Percentiles rank a stretch among this genome's conserved stretches.
Evolutionary conservation across 2,113 vertebrate genomes (phyloP).

Genomic region (Danio rerio): GRCz12tu NC_133188.1:27912501-27913000

Average conservation of each 20-base stretch:
- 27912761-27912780: background rate
- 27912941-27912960: conserved; percentile 26
- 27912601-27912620: conserved; percentile 40
- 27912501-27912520: conserved; percentile 6
- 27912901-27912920: conserved; percentile 13
- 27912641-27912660: conserved; percentile 45
- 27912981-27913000: background rate
- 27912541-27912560: conserved; percentile 21
- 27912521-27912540: conserved; percentile 13
- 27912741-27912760: background rate
- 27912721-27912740: background rate
- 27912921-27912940: conserved; percentile 27
- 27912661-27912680: conserved; percentile 26
- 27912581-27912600: conserved; percentile 16
- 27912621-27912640: conserved; percentile 46
- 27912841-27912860: background rate
- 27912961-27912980: conserved; percentile 5
- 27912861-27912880: conserved; percentile 9
- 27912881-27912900: conserved; percentile 18
- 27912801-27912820: background rate
- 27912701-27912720: conserved; percentile 23
- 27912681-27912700: background rate
- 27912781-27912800: background rate
- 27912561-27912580: conserved; percentile 47
- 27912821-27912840: background rate